Conservation (phyloP, 1,140 invertebrate species). For the Magallana ariakensis region DNA sequence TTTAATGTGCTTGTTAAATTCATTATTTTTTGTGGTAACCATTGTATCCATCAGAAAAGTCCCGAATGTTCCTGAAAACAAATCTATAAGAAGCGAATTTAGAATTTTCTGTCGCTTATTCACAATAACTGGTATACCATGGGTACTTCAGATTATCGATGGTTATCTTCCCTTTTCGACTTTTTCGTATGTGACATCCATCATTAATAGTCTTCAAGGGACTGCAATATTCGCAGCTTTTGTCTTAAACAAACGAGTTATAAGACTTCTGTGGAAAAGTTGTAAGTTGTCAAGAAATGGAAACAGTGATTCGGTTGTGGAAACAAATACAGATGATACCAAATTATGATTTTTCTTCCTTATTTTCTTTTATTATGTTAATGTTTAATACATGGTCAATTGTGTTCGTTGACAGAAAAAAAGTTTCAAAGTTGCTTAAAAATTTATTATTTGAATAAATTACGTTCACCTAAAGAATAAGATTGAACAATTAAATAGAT, state of each 20-base stretch:
- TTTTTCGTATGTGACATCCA: not conserved
- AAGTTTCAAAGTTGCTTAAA: too few species aligned
- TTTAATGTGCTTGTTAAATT: not conserved
- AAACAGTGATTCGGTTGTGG: too few species aligned
- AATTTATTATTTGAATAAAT: too few species aligned
- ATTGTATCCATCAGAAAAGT: not conserved
- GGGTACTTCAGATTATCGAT: not conserved
- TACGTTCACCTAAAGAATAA: too few species aligned
- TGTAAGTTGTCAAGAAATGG: not conserved
- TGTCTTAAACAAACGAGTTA: not conserved
- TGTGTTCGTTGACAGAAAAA: too few species aligned
- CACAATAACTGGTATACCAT: not conserved
- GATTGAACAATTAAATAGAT: too few species aligned
- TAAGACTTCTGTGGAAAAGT: too few species aligned
- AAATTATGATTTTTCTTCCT: too few species aligned
- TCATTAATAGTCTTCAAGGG: not conserved
- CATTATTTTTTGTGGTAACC: not conserved
- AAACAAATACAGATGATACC: too few species aligned
- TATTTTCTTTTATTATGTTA: too few species aligned
- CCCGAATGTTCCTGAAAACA: not conserved
- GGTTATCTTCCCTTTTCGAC: not conserved
- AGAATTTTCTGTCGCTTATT: not conserved
- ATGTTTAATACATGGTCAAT: too few species aligned
- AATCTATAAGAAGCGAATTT: slow-evolving; percentile 11
- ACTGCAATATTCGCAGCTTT: not conserved